phyloP scores from a whole-genome alignment of 2,797 vertebrate genomes.

The Manis crassicaudata region DNA sequence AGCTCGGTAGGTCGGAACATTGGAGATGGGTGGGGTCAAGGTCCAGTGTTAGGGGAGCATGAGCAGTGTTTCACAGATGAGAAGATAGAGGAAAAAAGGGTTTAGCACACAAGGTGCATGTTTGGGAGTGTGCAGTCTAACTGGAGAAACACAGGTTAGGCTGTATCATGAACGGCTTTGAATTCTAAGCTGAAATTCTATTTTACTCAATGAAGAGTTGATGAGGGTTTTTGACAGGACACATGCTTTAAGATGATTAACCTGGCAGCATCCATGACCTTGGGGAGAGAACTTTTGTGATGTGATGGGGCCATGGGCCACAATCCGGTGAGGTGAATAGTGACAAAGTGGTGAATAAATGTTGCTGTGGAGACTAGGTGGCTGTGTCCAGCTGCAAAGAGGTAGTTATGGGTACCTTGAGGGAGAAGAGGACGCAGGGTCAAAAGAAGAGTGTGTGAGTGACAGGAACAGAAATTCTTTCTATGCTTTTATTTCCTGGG shows the following conservation, averaged over 20 bases:
- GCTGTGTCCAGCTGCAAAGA: neutral
- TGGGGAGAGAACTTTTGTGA: neutral
- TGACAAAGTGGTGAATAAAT: neutral
- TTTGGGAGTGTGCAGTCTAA: neutral
- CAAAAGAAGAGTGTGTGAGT: neutral
- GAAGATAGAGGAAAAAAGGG: neutral
- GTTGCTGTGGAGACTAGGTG: neutral
- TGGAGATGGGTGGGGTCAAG: neutral
- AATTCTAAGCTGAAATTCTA: neutral
- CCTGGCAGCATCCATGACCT: neutral
- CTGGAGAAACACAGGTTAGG: neutral
- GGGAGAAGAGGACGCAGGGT: neutral
- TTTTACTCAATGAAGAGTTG: constrained; percentile 25
- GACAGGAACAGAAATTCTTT: neutral
- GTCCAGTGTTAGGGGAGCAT: neutral
- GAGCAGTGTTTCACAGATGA: neutral
- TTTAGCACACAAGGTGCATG: neutral
- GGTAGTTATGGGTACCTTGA: neutral
- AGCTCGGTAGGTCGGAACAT: neutral
- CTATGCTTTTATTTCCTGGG: neutral
- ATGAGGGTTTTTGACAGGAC: neutral
- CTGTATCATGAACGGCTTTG: neutral
- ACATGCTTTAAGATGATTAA: neutral
- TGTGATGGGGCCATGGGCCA: neutral
- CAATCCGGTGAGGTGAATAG: neutral